Evolutionary conservation across 2,888 invertebrate genomes (phyloP).

Genomic region (Urechis unicinctus): DNA sequence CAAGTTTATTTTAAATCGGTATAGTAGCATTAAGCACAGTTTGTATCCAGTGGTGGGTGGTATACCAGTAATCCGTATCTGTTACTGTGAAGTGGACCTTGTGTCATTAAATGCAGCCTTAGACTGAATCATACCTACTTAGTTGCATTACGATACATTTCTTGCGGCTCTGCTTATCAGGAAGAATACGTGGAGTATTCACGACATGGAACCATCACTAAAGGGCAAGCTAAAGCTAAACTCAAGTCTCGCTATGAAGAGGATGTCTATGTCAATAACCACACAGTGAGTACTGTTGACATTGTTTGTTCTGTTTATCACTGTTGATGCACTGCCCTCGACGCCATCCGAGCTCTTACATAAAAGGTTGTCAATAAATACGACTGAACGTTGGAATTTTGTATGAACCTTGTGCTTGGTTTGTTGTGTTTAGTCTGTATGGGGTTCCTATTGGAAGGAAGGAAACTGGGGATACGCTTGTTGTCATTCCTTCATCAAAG

Average conservation of each 20-base stretch:
- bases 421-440: conserved; percentile 60
- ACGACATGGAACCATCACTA: conserved; percentile 71
- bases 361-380: too few species aligned
- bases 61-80: too few species aligned
- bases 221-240: conserved; percentile 80
- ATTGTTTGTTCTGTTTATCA: too few species aligned
- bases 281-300: conserved; percentile 63
- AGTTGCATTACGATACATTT: not conserved
- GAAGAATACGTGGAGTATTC: conserved; percentile 95
- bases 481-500: conserved; percentile 77
- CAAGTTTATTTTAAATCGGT: too few species aligned
- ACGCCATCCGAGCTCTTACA: too few species aligned
- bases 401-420: not conserved
- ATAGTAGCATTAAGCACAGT: too few species aligned
- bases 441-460: conserved; percentile 91
- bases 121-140: too few species aligned
- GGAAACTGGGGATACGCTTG: conserved; percentile 96
- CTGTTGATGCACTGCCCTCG: not conserved
- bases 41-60: too few species aligned
- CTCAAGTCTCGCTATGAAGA: conserved; percentile 88
- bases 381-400: too few species aligned
- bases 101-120: too few species aligned
- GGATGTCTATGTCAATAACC: conserved; percentile 85
- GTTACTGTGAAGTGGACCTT: too few species aligned
- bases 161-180: conserved; percentile 22